phyloP scores from a whole-genome alignment of 2,888 invertebrate species.

The Rhamphomyia laevipes region DNA sequence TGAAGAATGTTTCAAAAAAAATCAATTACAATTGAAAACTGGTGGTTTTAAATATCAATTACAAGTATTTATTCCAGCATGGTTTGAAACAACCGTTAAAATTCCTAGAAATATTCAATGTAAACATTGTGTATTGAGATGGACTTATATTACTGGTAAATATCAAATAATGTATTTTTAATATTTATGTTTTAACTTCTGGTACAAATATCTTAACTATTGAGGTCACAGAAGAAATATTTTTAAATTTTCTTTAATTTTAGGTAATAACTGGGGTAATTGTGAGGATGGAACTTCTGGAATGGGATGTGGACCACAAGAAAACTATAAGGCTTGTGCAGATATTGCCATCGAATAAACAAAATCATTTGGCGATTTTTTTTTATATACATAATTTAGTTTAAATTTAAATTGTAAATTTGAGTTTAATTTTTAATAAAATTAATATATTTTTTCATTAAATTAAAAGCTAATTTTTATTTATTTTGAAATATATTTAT shows the following conservation, averaged over 20 bases:
- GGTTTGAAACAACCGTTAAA: conserved; percentile 10
- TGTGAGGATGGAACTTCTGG: conserved; percentile 28
- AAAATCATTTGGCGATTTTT: too few species aligned
- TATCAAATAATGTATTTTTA: background rate
- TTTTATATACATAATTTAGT: too few species aligned
- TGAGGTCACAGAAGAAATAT: background rate
- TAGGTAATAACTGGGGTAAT: conserved; percentile 37
- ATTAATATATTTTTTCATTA: too few species aligned
- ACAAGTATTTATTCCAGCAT: conserved; percentile 12
- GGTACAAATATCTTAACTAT: background rate
- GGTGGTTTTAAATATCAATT: conserved; percentile 16
- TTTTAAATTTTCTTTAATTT: background rate
- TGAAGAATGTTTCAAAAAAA: conserved; percentile 38
- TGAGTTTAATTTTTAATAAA: too few species aligned
- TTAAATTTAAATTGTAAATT: too few species aligned
- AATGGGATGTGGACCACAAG: conserved; percentile 39
- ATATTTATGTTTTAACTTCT: background rate
- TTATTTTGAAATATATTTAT: too few species aligned
- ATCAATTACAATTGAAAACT: conserved; percentile 24
- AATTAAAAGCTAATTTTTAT: too few species aligned
- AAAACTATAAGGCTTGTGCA: conserved; percentile 38
- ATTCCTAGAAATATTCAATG: conserved; percentile 37
- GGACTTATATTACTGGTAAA: conserved; percentile 39
- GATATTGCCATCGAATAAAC: conserved; percentile 24
- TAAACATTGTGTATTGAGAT: conserved; percentile 39